Evolutionary conservation across 2,797 vertebrate genomes (phyloP), one percentile per base, ranked within the genome.

Genomic region (Syndactyla subalaris): DNA sequence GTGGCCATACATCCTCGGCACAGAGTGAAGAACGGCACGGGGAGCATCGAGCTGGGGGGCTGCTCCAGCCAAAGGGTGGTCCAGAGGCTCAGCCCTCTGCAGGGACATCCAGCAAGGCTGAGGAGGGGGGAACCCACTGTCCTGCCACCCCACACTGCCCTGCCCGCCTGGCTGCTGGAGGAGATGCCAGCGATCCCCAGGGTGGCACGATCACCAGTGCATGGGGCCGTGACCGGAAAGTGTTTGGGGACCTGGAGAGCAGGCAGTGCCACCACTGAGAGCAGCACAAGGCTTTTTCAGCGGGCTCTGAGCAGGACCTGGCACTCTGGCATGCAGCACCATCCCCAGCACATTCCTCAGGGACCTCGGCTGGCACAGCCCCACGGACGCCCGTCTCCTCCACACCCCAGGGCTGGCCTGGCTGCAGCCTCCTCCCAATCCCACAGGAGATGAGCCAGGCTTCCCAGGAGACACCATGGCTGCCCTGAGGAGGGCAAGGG

Each of bases 11-110:
- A 2, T 5, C 23, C 70, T 52, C 1, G 1, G n/a, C 0, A 1
- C 0, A 22, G 46, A 5, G 22, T 0, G 0, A 3, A 7, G 4
- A 9, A 20, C 0, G 2, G 51, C 72, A n/a, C 48, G 2, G 59
- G 41, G 39, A 57, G 32, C 38, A 10, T 1, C 0, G 2, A 11
- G 32, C 9, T 78, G 3, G 0, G 19, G 2, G 5, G 34, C 39
- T 39, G 12, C 18, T 21, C 19, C 51, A 22, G 32, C 27, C 34
- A 8, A 7, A 0, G 1, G 22, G 38, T 13, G 48, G 32, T 32
- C 21, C 38, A 5, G 23, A 77, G 66, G 54, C 58, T 59, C 32
- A 65, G 17, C 12, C 19, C 54, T 57, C 59, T 8, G 15, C 1
- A 4, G 12, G 38, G 55, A 32, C 36, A 39, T 17, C 39, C 58